Percentiles rank a stretch among this genome's conserved stretches.
These are phyloP conservation scores for Drosophila nebulosa DNA, from an alignment of 1,140 invertebrate genomes.

Conservation along the genomic window DNA sequence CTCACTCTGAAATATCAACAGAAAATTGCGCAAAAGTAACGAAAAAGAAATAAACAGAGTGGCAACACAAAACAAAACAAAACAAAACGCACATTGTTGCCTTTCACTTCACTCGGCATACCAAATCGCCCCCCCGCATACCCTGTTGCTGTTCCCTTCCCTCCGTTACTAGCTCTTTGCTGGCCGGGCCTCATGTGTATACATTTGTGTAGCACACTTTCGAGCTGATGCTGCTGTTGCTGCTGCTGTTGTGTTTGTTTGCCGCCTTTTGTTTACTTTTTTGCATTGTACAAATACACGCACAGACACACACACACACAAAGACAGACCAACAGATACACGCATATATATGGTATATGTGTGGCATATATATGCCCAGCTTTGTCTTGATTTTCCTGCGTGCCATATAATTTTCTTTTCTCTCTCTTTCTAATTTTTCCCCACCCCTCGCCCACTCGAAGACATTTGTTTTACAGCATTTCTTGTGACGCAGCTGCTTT, in stretches of 20 bases:
- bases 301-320: background rate
- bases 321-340: background rate
- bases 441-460: background rate
- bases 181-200: constrained; percentile 18
- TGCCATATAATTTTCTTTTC: constrained; percentile 44
- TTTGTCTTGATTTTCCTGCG: constrained; percentile 63
- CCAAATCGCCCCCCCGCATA: background rate
- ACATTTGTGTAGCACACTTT: constrained; percentile 67
- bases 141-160: background rate
- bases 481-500: constrained; percentile 3
- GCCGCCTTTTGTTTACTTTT: constrained; percentile 62
- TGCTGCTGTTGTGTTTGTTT: constrained; percentile 46
- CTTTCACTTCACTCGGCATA: background rate
- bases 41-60: constrained; percentile 31
- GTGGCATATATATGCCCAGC: constrained; percentile 53
- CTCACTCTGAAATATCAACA: constrained; percentile 37
- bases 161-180: background rate
- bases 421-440: constrained; percentile 11
- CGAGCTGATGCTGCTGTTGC: constrained; percentile 22
- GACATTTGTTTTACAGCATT: background rate
- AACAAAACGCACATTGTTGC: constrained; percentile 1
- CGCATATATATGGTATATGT: constrained; percentile 10
- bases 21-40: constrained; percentile 35
- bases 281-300: constrained; percentile 61
- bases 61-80: constrained; percentile 5